Evolutionary conservation across 2,888 invertebrate genomes (phyloP).

Genomic region (Eupithecia exiguata): DNA sequence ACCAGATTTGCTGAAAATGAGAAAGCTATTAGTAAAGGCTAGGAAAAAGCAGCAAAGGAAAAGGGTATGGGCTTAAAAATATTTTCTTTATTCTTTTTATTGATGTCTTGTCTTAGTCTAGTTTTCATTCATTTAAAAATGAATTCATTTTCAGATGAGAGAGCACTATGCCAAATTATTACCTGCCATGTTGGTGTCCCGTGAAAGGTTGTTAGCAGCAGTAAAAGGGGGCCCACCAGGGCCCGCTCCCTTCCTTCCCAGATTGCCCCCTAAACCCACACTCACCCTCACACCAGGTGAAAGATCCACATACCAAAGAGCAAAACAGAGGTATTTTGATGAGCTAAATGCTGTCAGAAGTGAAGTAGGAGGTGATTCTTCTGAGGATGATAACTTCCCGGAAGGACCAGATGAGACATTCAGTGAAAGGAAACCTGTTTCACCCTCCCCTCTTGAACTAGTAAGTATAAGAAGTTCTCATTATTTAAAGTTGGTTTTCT

Average conservation of each 20-base stretch:
- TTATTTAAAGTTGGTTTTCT: neutral
- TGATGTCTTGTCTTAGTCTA: neutral
- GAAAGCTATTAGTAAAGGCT: constrained; percentile 89
- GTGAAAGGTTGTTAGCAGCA: constrained; percentile 87
- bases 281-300: constrained; percentile 71
- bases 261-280: constrained; percentile 66
- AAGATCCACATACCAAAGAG: constrained; percentile 81
- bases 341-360: constrained; percentile 87
- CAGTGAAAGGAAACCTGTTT: constrained; percentile 66
- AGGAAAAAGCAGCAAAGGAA: constrained; percentile 88
- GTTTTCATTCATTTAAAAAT: neutral
- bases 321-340: constrained; percentile 84
- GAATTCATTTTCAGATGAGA: constrained; percentile 66
- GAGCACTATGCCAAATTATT: constrained; percentile 85
- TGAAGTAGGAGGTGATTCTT: constrained; percentile 88
- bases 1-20: constrained; percentile 93
- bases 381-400: constrained; percentile 91
- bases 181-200: constrained; percentile 89
- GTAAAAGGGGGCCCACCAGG: constrained; percentile 87
- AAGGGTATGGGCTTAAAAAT: constrained; percentile 70
- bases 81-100: neutral
- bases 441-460: constrained; percentile 19
- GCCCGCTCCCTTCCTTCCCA: constrained; percentile 72
- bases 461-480: constrained; percentile 24
- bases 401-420: constrained; percentile 85